Percentiles rank a stretch among this genome's conserved stretches.
These are phyloP conservation scores for Aphodius sticticus DNA, from an alignment of 2,888 invertebrate species.

Conservation along the genomic window DNA sequence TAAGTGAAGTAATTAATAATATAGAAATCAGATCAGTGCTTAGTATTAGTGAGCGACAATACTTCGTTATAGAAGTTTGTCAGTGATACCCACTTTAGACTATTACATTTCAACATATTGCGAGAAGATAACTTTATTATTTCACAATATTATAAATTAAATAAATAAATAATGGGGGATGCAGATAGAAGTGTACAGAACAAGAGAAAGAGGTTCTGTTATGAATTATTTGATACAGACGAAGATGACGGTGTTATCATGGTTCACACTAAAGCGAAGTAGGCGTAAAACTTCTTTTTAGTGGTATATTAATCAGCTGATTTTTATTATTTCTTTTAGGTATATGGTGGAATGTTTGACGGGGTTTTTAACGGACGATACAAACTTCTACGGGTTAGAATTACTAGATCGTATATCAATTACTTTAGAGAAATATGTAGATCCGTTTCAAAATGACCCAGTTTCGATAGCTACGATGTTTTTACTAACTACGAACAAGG, in stretches of 20 bases:
- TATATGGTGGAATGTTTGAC: slow-evolving; percentile 41
- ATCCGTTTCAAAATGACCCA: slow-evolving; percentile 34
- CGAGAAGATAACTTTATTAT: background rate
- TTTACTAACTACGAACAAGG: slow-evolving; percentile 43
- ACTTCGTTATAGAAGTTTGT: background rate
- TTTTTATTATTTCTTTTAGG: slow-evolving; percentile 33
- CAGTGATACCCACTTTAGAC: background rate
- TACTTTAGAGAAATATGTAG: slow-evolving; percentile 36
- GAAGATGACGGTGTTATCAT: slow-evolving; percentile 21
- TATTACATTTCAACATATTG: background rate
- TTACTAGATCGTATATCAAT: slow-evolving; percentile 39
- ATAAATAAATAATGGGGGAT: slow-evolving; percentile 25
- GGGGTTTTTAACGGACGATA: slow-evolving; percentile 40
- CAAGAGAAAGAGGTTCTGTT: slow-evolving; percentile 32
- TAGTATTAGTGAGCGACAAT: background rate
- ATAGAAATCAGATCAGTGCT: background rate
- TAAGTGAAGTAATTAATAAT: slow-evolving; percentile 4
- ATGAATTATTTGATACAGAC: slow-evolving; percentile 25
- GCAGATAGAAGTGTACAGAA: background rate
- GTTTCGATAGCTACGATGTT: slow-evolving; percentile 39
- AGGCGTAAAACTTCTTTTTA: slow-evolving; percentile 10
- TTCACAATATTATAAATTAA: background rate
- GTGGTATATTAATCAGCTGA: background rate
- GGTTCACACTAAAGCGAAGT: slow-evolving; percentile 33
- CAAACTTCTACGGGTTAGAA: slow-evolving; percentile 41